A percentile compares a stretch with the other conserved stretches of the same genome.
Evolutionary conservation across 1,140 invertebrate species (phyloP).

Genomic region (Agrilus planipennis): DNA sequence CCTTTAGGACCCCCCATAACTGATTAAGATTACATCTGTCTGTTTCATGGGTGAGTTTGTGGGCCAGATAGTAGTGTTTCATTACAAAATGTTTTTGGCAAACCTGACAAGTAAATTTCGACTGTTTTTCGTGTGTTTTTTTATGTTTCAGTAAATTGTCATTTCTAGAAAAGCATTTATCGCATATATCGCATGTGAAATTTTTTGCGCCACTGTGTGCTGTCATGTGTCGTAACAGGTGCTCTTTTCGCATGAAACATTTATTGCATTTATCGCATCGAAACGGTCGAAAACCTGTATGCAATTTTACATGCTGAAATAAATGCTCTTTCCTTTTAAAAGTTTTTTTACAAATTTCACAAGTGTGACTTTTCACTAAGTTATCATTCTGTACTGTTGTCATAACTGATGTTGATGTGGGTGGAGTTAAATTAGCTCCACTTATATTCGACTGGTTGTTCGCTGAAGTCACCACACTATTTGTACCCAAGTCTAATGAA

Average conservation of each 20-base stretch:
- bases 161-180: slow-evolving; percentile 63
- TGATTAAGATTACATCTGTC: slow-evolving; percentile 6
- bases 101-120: slow-evolving; percentile 56
- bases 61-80: slow-evolving; percentile 54
- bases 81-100: slow-evolving; percentile 62
- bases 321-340: slow-evolving; percentile 50
- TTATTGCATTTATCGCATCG: slow-evolving; percentile 53
- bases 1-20: slow-evolving; percentile 1
- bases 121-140: slow-evolving; percentile 50
- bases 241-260: slow-evolving; percentile 59
- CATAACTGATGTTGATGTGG: too few species aligned
- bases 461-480: too few species aligned
- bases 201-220: slow-evolving; percentile 64
- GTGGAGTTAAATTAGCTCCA: not conserved
- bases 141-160: slow-evolving; percentile 65
- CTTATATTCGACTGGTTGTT: not conserved
- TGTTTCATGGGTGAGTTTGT: slow-evolving; percentile 30
- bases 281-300: slow-evolving; percentile 58
- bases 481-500: too few species aligned
- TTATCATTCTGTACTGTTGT: too few species aligned
- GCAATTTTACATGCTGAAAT: slow-evolving; percentile 46
- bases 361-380: slow-evolving; percentile 27
- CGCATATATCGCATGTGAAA: slow-evolving; percentile 63
- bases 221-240: slow-evolving; percentile 55
- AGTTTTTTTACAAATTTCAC: slow-evolving; percentile 44